Percentiles rank a stretch among this genome's conserved stretches.
Conservation (phyloP, 1,140 invertebrate species). For the Drosophila cardini region DNA sequence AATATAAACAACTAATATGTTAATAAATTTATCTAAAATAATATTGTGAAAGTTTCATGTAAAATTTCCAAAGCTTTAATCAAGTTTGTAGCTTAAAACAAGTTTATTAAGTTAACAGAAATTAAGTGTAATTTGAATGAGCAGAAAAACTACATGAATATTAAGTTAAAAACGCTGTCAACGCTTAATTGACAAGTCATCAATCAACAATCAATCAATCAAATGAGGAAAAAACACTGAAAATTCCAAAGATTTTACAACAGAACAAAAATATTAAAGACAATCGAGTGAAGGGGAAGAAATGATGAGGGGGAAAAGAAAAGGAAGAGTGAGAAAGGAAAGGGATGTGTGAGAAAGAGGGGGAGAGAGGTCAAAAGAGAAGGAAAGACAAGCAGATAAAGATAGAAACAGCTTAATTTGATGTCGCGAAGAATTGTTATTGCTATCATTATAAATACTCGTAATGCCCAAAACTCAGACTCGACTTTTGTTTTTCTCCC, state of each 20-base stretch:
- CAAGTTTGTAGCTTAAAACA: not conserved
- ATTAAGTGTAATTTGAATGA: too few species aligned
- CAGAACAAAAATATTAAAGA: not conserved
- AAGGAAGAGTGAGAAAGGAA: not conserved
- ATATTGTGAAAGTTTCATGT: too few species aligned
- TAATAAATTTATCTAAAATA: too few species aligned
- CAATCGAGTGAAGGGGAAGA: not conserved
- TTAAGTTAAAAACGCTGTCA: not conserved
- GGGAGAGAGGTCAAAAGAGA: not conserved
- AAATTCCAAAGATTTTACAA: constrained; percentile 24
- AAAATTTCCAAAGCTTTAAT: too few species aligned
- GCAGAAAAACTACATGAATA: not conserved
- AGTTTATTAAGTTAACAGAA: too few species aligned
- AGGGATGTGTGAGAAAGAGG: not conserved
- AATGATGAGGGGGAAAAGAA: not conserved
- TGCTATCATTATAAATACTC: constrained; percentile 68
- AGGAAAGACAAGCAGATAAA: not conserved
- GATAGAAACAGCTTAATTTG: constrained; percentile 61
- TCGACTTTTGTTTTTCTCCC: not conserved
- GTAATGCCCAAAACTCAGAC: constrained; percentile 47
- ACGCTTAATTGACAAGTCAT: not conserved
- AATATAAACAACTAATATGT: too few species aligned
- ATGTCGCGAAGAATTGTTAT: constrained; percentile 76
- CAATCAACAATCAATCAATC: constrained; percentile 23
- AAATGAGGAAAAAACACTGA: constrained; percentile 1